These are phyloP conservation scores for Diogma glabrata DNA, from an alignment of 2,888 invertebrate species.

Conservation along the genomic window DNA sequence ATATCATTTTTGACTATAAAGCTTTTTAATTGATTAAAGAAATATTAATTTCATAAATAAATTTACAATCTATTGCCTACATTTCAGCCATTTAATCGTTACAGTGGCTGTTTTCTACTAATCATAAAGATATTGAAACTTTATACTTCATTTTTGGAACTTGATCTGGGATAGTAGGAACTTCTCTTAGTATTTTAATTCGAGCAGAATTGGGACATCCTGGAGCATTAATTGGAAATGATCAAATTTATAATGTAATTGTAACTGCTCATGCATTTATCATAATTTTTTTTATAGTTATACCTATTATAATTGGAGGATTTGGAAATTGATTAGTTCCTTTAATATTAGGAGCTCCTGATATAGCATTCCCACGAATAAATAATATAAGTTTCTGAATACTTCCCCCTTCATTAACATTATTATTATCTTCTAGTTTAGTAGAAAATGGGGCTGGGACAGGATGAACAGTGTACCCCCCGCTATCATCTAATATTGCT, in stretches of 20 bases:
- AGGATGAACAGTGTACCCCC: neutral
- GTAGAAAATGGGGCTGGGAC: neutral
- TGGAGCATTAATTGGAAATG: neutral
- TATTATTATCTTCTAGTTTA: constrained; percentile 25
- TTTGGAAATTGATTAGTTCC: neutral
- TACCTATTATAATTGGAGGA: neutral
- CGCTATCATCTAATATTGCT: neutral
- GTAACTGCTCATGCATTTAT: neutral
- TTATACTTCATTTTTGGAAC: too few species aligned
- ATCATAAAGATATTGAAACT: too few species aligned
- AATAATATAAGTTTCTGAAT: constrained; percentile 52
- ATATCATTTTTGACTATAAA: neutral
- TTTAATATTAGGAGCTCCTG: constrained; percentile 59
- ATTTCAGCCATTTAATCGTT: too few species aligned
- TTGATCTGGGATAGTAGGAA: too few species aligned
- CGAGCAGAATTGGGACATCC: too few species aligned
- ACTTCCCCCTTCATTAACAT: constrained; percentile 60
- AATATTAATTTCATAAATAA: neutral
- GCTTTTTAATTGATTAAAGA: neutral
- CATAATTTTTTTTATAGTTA: neutral
- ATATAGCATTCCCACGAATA: constrained; percentile 47
- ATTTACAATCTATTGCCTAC: neutral
- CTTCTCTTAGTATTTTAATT: too few species aligned
- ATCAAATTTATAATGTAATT: neutral
- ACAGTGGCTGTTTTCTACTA: too few species aligned